Percentiles rank a stretch among this genome's conserved stretches.
Conservation (phyloP, 2,113 vertebrate genomes). For the Catharus bicknelli region DNA sequence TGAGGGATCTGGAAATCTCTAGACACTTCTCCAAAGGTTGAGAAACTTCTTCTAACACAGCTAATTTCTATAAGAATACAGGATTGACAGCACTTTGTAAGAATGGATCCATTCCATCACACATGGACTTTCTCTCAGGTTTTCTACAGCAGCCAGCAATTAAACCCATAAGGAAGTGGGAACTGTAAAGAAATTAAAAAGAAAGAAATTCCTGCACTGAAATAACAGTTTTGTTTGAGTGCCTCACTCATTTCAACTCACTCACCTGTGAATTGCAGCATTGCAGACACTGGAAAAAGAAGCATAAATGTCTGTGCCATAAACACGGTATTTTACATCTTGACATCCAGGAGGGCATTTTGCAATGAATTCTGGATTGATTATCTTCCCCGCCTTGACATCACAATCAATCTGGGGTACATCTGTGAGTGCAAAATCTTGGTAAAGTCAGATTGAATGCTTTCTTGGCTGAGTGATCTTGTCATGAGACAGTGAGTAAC, state of each 20-base stretch:
- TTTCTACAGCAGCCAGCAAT: background rate
- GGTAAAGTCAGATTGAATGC: slow-evolving; percentile 25
- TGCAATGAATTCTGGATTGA: slow-evolving; percentile 90
- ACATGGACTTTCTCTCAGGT: background rate
- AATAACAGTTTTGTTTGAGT: background rate
- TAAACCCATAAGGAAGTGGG: background rate
- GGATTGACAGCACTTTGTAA: background rate
- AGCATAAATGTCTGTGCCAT: slow-evolving; percentile 90
- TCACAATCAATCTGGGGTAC: slow-evolving; percentile 90
- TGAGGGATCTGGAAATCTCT: slow-evolving; percentile 5
- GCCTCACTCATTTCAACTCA: background rate
- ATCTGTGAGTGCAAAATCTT: slow-evolving; percentile 74
- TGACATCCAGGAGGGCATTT: slow-evolving; percentile 91
- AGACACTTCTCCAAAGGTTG: background rate
- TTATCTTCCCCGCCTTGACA: slow-evolving; percentile 90
- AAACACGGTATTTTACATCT: slow-evolving; percentile 88
- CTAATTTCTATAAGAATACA: background rate
- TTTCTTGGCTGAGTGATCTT: background rate
- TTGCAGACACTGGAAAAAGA: slow-evolving; percentile 96
- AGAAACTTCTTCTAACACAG: background rate
- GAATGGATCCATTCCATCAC: background rate
- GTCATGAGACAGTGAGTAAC: background rate
- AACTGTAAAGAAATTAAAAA: background rate
- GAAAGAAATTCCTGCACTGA: background rate
- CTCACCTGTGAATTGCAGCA: slow-evolving; percentile 94